Evolutionary conservation across 2,797 vertebrate genomes (phyloP), one percentile per base, ranked within the genome.

Genomic region (Phoebastria nigripes): DNA sequence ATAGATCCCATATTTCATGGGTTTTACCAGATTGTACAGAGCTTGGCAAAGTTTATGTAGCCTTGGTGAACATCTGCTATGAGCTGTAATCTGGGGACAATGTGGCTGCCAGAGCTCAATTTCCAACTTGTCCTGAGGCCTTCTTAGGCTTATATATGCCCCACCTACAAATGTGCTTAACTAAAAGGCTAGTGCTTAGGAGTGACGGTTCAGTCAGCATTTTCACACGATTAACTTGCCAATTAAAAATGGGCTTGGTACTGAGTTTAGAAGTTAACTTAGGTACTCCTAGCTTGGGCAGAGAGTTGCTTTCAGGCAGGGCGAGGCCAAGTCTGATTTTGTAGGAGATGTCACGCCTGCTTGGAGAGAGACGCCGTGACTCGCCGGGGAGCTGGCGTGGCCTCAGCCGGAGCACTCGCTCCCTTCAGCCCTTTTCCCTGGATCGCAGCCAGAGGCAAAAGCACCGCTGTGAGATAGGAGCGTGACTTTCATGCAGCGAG

Each of bases 321-420:
- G 98, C 92, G 97, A 96, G 83, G 97, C 91, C 70, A 88, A 41
- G 70, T 87, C 91, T 66, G 93, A 91, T 94, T 95, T 83, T 89
- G 84, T 70, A 96, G 93, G 79, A 93, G 96, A 52, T 95, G 97
- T 96, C 94, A 97, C 42, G 2, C 97, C 97, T 97, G 82, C 96
- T 95, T 35, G 97, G 91, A 96, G 96, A 96, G 94, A 95, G 98
- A 98, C 90, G 96, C 98, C 1, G 7, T 98, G 98, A 98, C 85
- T 98, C 96, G 98, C 65, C 19, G 2, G 65, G 61, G 56, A 51
- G 42, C 76, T 96, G 97, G 96, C 82, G 37, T 47, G 44, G 61
- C 77, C 74, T 93, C 22, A 14, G 77, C n/a, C 12, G 4, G 93
- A 97, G 96, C 85, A 77, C 42, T 89, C 3, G 2, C 42, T 90